Evolutionary conservation across 2,113 vertebrate species (phyloP).

Genomic region (Malaclemys terrapin): DNA sequence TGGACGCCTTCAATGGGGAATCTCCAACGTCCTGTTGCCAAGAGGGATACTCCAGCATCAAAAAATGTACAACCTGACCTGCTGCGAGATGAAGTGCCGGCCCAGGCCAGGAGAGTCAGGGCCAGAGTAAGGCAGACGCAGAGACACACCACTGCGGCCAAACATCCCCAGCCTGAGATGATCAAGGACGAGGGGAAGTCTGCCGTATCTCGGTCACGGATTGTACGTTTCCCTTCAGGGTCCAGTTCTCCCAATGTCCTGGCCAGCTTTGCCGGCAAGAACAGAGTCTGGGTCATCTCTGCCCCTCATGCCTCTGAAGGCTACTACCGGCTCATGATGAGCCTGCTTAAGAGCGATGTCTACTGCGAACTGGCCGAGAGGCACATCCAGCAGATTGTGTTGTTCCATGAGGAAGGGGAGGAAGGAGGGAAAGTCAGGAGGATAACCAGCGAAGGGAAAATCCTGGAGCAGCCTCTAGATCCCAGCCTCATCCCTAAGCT

Average conservation of each 20-base stretch:
- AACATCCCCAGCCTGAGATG: constrained; percentile 71
- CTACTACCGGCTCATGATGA: constrained; percentile 98
- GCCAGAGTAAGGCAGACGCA: constrained; percentile 51
- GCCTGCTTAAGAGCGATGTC: constrained; percentile 92
- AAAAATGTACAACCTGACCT: constrained; percentile 38
- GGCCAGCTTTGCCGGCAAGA: constrained; percentile 95
- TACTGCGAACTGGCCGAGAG: constrained; percentile 96
- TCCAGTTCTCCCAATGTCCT: constrained; percentile 91
- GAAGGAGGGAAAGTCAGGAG: constrained; percentile 91
- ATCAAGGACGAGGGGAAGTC: constrained; percentile 84
- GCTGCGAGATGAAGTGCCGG: constrained; percentile 62
- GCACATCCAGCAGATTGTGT: constrained; percentile 94
- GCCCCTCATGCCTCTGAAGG: constrained; percentile 94
- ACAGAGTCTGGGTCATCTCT: constrained; percentile 93
- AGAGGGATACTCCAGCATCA: constrained; percentile 67
- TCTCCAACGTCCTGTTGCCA: constrained; percentile 30
- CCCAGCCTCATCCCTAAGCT: constrained; percentile 90
- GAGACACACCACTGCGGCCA: constrained; percentile 66
- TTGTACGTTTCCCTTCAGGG: constrained; percentile 84
- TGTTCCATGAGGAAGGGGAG: constrained; percentile 95
- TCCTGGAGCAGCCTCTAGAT: constrained; percentile 93
- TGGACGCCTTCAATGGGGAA: background rate
- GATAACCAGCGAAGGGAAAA: constrained; percentile 91
- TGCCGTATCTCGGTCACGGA: constrained; percentile 76
- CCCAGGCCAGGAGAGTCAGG: background rate